phyloP scores from a whole-genome alignment of 2,797 vertebrate species.

The Pempheris klunzingeri region DNA sequence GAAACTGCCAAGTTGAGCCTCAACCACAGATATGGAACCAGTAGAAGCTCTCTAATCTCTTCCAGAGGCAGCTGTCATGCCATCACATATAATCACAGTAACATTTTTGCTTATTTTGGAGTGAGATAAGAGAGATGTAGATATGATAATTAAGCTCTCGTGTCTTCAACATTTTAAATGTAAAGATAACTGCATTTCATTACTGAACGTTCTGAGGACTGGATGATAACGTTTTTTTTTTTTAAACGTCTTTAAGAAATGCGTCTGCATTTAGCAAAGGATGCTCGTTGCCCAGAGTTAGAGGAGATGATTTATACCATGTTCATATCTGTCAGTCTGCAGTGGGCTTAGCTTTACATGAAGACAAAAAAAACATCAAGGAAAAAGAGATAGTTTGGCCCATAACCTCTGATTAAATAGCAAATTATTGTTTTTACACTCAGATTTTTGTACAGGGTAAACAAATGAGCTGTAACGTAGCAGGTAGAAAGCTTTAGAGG shows the following conservation, averaged over 20 bases:
- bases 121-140: conserved; percentile 56
- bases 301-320: conserved; percentile 12
- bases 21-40: conserved; percentile 53
- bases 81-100: conserved; percentile 41
- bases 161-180: conserved; percentile 17
- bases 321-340: background rate
- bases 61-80: conserved; percentile 56
- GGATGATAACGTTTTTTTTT: conserved; percentile 10
- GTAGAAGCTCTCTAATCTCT: conserved; percentile 53
- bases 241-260: conserved; percentile 22
- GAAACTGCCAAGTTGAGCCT: conserved; percentile 49
- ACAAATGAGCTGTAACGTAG: background rate
- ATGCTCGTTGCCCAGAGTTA: background rate
- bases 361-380: too few relatives aligned
- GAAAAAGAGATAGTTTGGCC: background rate
- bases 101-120: conserved; percentile 46
- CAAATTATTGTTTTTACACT: background rate
- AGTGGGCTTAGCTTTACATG: background rate
- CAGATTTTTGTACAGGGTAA: background rate
- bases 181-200: conserved; percentile 27
- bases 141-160: conserved; percentile 44
- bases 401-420: background rate
- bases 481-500: background rate
- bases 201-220: background rate
- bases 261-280: background rate